These are phyloP conservation scores for Propsilocerus akamusi DNA, from an alignment of 1,140 invertebrate genomes.

Conservation along the genomic window DNA sequence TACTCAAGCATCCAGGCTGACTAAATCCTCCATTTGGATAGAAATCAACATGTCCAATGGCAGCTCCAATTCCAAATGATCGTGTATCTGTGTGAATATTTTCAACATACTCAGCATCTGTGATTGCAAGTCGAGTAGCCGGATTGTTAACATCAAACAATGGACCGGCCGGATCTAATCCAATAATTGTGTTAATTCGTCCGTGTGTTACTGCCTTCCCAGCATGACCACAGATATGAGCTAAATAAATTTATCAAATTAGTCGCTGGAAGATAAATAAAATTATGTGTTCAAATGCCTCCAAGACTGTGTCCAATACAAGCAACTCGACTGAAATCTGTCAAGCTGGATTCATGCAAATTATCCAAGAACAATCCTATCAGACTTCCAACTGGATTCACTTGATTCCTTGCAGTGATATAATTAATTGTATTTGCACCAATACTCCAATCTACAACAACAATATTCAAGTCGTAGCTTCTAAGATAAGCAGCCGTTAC, in stretches of 20 bases:
- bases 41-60: slow-evolving; percentile 29
- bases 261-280: too few relatives aligned
- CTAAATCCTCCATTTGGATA: slow-evolving; percentile 16
- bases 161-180: slow-evolving; percentile 29
- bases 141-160: slow-evolving; percentile 19
- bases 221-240: slow-evolving; percentile 28
- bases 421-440: slow-evolving; percentile 25
- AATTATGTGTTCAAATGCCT: too few relatives aligned
- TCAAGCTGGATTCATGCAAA: slow-evolving; percentile 24
- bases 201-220: slow-evolving; percentile 12
- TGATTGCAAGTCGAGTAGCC: slow-evolving; percentile 27
- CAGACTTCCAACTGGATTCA: slow-evolving; percentile 28
- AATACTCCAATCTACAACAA: slow-evolving; percentile 31
- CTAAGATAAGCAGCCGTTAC: slow-evolving; percentile 27
- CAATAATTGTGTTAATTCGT: slow-evolving; percentile 9
- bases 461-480: slow-evolving; percentile 29
- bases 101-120: slow-evolving; percentile 36
- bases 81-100: slow-evolving; percentile 41
- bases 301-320: slow-evolving; percentile 49
- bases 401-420: slow-evolving; percentile 26
- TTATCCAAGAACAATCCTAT: slow-evolving; percentile 30
- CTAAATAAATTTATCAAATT: too few relatives aligned
- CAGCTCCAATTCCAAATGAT: slow-evolving; percentile 23
- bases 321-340: slow-evolving; percentile 33
- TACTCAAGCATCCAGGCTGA: slow-evolving; percentile 7